phyloP scores from a whole-genome alignment of 1,140 invertebrate genomes.

The Achatina immaculata region DNA sequence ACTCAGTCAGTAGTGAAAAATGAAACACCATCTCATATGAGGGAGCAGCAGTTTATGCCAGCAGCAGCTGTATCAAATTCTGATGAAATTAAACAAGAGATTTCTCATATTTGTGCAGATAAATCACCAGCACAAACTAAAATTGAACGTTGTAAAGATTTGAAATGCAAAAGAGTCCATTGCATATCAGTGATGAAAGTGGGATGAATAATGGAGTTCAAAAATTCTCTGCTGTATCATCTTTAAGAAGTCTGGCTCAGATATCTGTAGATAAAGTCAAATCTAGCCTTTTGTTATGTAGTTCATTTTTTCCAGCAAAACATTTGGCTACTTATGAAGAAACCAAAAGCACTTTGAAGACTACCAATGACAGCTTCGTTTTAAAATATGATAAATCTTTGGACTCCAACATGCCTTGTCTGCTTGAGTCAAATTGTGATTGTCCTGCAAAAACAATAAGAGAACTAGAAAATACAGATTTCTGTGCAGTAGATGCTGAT shows the following conservation, averaged over 20 bases:
- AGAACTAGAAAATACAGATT: not conserved
- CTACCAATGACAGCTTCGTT: not conserved
- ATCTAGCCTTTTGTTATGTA: not conserved
- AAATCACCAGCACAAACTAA: not conserved
- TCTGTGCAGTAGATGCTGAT: not conserved
- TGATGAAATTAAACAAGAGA: not conserved
- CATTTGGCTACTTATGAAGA: not conserved
- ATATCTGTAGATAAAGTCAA: not conserved
- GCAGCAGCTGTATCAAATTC: not conserved
- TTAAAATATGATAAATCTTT: not conserved
- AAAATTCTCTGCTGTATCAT: not conserved
- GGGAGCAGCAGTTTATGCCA: not conserved
- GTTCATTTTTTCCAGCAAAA: not conserved
- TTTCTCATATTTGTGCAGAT: not conserved
- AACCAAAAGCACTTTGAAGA: not conserved
- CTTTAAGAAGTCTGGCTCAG: not conserved
- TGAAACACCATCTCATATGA: not conserved
- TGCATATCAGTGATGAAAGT: not conserved
- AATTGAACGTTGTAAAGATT: not conserved
- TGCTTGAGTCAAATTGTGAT: not conserved
- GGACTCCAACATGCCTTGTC: not conserved
- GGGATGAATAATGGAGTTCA: not conserved
- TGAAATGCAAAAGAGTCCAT: not conserved
- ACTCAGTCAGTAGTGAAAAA: not conserved
- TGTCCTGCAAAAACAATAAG: not conserved